Base-by-base conservation (phyloP, 2,888 invertebrate genomes). In the Aelia acuminata region DNA sequence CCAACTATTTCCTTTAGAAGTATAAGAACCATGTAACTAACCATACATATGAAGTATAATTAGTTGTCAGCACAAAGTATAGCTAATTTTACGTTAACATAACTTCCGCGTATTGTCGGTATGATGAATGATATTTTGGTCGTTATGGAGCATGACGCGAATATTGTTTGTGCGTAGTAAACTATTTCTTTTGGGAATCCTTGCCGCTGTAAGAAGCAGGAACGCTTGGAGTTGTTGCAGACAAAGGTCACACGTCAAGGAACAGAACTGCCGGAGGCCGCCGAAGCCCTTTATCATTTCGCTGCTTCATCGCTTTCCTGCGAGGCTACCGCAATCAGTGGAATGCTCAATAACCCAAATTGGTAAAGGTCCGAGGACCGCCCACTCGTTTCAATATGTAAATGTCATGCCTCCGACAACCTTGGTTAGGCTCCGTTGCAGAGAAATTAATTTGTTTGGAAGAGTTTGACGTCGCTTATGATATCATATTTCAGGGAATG, bases 201-300 rank as follows among this genome's bases (percentile, higher is more conserved):
- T 70, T 70, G 31, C 20, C 63, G 26, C 20, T 35, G 31, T 39
- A 57, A 43, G 48, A 57, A 53, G 39, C 22, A 53, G n/a, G 53
- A 43, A 53, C 57, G 50, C 1, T 35, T 10, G 48, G 7, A 3
- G 15, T 85, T 20, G 50, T 3, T 35, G 26, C 31, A 26, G 20
- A 53, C 35, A 15, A 11, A 5, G 11, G 26, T 15, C 35, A 85
- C 53, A 57, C 57, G 85, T 85, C 57, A 85, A 13, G 5, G n/a
- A 39, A 22, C 50, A 39, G 22, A 85, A 50, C 39, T 22, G 85
- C 85, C 85, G 50, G 85, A 53, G 85, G 85, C 57, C 39, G 49
- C 18, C 57, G 10, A 13, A 57, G 85, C 53, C 85, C 85, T 85
- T 85, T 50, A 85, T 85, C 85, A 85, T 85, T 85, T 50, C 35